A percentile compares a stretch with the other conserved stretches of the same genome.
phyloP scores from a whole-genome alignment of 1,140 invertebrate genomes.

The Notospermus geniculatus region DNA sequence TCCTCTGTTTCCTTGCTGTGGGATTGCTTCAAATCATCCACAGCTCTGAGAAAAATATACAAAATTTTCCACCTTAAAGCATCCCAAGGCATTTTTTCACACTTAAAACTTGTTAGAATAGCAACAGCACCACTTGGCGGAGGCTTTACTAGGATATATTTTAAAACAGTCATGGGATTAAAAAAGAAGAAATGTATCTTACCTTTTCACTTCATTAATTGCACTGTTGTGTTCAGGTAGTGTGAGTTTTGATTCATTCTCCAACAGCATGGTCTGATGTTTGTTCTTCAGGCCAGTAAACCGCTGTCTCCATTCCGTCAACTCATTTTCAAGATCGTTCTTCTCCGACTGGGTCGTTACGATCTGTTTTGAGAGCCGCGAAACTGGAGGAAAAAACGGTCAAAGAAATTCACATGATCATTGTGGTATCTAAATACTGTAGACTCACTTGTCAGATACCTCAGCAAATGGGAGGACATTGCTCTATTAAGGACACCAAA shows the following conservation, averaged over 20 bases:
- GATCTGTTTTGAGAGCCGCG: conserved; percentile 37
- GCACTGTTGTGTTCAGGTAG: conserved; percentile 39
- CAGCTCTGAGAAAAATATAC: conserved; percentile 26
- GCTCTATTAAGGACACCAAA: no score
- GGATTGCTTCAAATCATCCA: conserved; percentile 34
- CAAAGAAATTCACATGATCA: neutral
- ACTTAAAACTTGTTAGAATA: no score
- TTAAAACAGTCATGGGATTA: no score
- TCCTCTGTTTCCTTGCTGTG: conserved; percentile 34
- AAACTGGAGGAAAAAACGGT: conserved; percentile 26
- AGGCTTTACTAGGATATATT: no score
- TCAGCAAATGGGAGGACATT: no score
- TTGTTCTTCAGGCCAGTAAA: conserved; percentile 37
- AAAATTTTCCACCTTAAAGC: no score
- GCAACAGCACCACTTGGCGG: no score
- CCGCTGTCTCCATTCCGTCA: conserved; percentile 29
- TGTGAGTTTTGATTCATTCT: conserved; percentile 28
- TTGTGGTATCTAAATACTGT: neutral
- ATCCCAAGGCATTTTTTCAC: no score
- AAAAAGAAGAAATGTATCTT: neutral
- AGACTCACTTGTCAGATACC: neutral
- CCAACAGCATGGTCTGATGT: conserved; percentile 35
- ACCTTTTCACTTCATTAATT: conserved; percentile 41
- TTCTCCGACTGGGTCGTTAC: conserved; percentile 35
- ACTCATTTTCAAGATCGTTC: conserved; percentile 34